phyloP scores from a whole-genome alignment of 2,888 invertebrate species.

The Nematopogon swammerdamellus region DNA sequence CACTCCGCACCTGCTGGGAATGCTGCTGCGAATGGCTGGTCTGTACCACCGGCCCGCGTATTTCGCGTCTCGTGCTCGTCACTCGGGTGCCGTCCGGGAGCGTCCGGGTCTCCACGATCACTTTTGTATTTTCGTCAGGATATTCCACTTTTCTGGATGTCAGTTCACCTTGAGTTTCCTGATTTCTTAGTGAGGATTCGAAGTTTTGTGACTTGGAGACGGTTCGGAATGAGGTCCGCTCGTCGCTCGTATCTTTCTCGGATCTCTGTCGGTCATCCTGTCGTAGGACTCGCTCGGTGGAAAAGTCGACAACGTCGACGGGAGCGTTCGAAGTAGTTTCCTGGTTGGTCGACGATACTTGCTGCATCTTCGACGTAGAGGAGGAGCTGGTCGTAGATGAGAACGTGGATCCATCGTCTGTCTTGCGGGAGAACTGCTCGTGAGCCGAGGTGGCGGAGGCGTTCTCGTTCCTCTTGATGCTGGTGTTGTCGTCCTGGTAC shows the following conservation, averaged over 20 bases:
- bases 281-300: conserved; percentile 1
- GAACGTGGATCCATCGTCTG: conserved; percentile 35
- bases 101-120: conserved; percentile 64
- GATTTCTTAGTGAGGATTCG: neutral
- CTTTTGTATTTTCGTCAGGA: conserved; percentile 64
- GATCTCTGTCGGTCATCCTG: neutral
- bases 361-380: conserved; percentile 31
- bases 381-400: conserved; percentile 37
- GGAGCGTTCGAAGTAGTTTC: conserved; percentile 33
- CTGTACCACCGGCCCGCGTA: conserved; percentile 35
- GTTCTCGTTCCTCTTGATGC: conserved; percentile 36
- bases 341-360: conserved; percentile 30
- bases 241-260: neutral
- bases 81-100: conserved; percentile 65
- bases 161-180: conserved; percentile 31
- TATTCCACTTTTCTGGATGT: conserved; percentile 58
- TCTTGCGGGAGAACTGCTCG: conserved; percentile 35
- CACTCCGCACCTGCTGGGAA: conserved; percentile 17
- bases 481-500: conserved; percentile 38
- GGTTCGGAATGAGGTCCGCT: neutral
- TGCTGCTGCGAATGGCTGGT: conserved; percentile 31
- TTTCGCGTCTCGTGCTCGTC: conserved; percentile 67
- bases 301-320: conserved; percentile 18
- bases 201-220: neutral
- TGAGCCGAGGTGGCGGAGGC: conserved; percentile 32